Percentiles rank a stretch among this genome's conserved stretches.
phyloP scores from a whole-genome alignment of 2,888 invertebrate genomes.

The Dryococelus australis region DNA sequence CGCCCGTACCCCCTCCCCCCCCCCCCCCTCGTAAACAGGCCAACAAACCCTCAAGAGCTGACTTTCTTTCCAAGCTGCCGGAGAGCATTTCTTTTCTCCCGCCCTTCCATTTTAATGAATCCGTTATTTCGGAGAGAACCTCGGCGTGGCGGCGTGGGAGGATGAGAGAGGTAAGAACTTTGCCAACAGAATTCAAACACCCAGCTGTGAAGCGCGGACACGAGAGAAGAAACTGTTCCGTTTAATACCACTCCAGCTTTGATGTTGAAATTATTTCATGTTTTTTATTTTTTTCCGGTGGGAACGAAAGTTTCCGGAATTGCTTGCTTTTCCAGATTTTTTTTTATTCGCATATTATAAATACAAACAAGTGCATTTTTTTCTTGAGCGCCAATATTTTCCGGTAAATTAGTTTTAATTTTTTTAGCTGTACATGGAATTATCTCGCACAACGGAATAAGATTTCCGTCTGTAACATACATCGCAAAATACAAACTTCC shows the following conservation, averaged over 20 bases:
- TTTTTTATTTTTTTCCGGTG: not conserved
- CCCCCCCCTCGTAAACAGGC: not conserved
- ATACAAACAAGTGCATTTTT: too few relatives aligned
- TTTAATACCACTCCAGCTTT: not conserved
- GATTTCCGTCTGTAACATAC: too few relatives aligned
- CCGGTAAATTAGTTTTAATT: too few relatives aligned
- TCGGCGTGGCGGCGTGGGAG: not conserved
- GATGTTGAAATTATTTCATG: conserved; percentile 10
- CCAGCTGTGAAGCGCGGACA: not conserved
- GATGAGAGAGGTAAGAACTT: not conserved
- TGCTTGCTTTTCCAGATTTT: not conserved
- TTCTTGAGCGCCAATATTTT: too few relatives aligned
- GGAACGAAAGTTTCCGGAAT: not conserved
- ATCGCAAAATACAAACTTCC: too few relatives aligned
- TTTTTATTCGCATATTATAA: too few relatives aligned
- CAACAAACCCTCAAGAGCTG: not conserved
- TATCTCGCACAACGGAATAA: too few relatives aligned
- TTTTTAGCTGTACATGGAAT: too few relatives aligned
- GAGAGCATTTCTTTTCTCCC: not conserved
- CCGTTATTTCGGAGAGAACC: not conserved
- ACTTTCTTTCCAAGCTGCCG: conserved; percentile 2
- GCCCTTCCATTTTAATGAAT: conserved; percentile 16
- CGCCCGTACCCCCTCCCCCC: not conserved
- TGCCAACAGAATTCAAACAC: not conserved
- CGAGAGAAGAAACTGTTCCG: not conserved